Conservation (phyloP, 2,888 invertebrate genomes). For the Eretmocerus hayati region DNA sequence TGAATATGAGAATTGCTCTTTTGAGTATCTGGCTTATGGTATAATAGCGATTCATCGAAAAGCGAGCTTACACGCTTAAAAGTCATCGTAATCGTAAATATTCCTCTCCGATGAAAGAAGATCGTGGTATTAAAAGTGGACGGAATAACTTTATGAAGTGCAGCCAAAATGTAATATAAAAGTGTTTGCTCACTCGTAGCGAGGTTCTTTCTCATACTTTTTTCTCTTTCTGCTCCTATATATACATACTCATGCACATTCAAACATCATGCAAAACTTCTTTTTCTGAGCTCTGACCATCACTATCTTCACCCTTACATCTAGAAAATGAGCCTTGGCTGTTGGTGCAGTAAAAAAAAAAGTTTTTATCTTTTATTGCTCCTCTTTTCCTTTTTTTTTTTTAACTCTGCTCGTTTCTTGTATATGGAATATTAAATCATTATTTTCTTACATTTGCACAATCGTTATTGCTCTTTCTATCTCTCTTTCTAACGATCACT, state of each 20-base stretch:
- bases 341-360: constrained; percentile 16
- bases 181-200: constrained; percentile 23
- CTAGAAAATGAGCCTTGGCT: constrained; percentile 19
- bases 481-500: constrained; percentile 16
- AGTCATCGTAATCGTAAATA: constrained; percentile 20
- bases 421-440: constrained; percentile 20
- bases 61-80: constrained; percentile 12
- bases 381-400: not conserved
- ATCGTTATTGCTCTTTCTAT: constrained; percentile 20
- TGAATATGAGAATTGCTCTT: no score
- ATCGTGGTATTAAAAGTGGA: constrained; percentile 8
- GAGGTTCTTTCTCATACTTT: no score
- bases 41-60: constrained; percentile 17
- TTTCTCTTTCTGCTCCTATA: no score
- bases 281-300: no score
- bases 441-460: constrained; percentile 22
- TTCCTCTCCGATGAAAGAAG: constrained; percentile 14
- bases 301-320: constrained; percentile 14
- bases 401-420: constrained; percentile 9
- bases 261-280: constrained; percentile 20
- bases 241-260: no score
- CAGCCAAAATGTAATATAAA: constrained; percentile 17
- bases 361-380: constrained; percentile 20
- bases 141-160: not conserved
- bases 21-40: no score